Evolutionary conservation across 2,113 vertebrate species (phyloP).

Genomic region (Fregata magnificens): DNA sequence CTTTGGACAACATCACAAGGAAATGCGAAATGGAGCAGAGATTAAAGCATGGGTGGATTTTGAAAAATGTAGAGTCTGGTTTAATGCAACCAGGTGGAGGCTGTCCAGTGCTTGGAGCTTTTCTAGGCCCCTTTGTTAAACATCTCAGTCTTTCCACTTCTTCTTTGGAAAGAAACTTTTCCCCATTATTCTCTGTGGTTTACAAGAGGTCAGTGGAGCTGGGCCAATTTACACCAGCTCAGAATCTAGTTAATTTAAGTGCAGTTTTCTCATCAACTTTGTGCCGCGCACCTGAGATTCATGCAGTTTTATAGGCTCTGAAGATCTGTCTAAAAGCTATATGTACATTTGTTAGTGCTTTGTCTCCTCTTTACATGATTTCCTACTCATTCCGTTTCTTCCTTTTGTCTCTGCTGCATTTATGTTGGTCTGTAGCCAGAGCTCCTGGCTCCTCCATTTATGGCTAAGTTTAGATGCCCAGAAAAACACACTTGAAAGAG

Average conservation of each 20-base stretch:
- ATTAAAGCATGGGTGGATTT: not conserved
- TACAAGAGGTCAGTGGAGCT: not conserved
- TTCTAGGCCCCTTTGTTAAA: constrained; percentile 46
- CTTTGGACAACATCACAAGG: constrained; percentile 12
- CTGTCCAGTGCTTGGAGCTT: constrained; percentile 17
- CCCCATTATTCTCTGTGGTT: not conserved
- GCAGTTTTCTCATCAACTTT: not conserved
- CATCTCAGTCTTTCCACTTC: not conserved
- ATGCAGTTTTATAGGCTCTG: not conserved
- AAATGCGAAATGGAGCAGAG: constrained; percentile 44
- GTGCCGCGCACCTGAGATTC: not conserved
- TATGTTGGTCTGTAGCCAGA: not conserved
- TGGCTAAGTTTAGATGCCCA: not conserved
- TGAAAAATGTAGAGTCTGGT: constrained; percentile 14
- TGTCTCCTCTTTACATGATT: not conserved
- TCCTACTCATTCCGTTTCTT: not conserved
- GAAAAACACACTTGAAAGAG: not conserved
- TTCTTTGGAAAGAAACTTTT: not conserved
- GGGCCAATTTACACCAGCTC: not conserved
- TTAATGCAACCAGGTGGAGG: constrained; percentile 35
- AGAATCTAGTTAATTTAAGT: not conserved
- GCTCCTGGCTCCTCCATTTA: not conserved
- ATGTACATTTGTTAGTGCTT: not conserved
- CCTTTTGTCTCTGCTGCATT: not conserved
- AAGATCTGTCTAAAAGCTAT: not conserved